Base-by-base conservation (phyloP, 2,888 invertebrate genomes). In the Pseudococcus longispinus region DNA sequence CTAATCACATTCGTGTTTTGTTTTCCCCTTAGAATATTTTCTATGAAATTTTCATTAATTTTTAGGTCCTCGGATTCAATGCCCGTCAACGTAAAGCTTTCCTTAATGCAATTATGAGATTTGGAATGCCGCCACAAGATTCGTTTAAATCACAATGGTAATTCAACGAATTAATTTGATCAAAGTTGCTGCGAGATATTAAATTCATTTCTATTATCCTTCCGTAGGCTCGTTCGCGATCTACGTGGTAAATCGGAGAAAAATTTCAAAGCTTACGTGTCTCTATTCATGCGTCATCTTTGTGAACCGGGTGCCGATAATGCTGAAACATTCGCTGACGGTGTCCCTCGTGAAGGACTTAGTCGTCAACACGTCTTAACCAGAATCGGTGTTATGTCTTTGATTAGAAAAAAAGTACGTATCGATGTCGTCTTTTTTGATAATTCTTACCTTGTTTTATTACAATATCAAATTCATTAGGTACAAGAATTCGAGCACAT, bases 271-370 rank as follows among this genome's bases (percentile, higher is more conserved):
- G 99, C 99, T 0, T 99, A 99, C 90, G 98, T 99, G 0, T 98
- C 98, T 0, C 92, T 99, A 29, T 99, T 99, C 91, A 99, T 99
- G 99, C 94, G 99, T 4, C 99, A 99, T 92, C 92, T 99, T 55
- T 99, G 99, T 91, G 99, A 99, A 90, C 99, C 99, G 6, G 99
- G 99, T n/a, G 98, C 98, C 0, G 99, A 99, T 90, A 97, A 97
- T 91, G 95, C 98, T 0, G 99, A 99, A 90, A 96, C 97, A 0
- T 99, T 99, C 91, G 98, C 98, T 2, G 99, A 99, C 90, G 99
- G 99, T 74, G 99, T 99, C 0, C 99, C 99, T 0, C 93, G 99
- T 77, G 99, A 99, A 91, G 98, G 98, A 0, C 92, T 99, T 13
- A 98, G 98, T 86, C 92, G 99, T 8, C 99, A 99, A 90, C 99